Conservation (phyloP, 2,113 vertebrate species). For the Microtus oregoni region DNA sequence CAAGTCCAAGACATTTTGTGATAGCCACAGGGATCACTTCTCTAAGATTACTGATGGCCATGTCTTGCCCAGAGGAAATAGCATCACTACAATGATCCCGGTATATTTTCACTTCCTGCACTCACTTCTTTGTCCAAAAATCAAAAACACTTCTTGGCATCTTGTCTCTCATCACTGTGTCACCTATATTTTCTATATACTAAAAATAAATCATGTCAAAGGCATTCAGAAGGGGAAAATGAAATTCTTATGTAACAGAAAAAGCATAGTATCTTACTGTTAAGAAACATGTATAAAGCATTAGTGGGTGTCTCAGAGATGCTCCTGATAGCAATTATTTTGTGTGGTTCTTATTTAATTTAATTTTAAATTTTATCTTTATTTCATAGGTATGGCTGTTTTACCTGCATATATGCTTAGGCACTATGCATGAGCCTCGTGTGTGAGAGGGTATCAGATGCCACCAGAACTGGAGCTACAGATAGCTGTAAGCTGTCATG, state of each 20-base stretch:
- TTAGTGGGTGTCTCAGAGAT: background rate
- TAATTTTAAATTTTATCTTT: background rate
- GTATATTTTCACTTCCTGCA: background rate
- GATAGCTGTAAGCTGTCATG: background rate
- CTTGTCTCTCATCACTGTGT: background rate
- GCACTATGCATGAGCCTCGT: background rate
- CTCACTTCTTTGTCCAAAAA: background rate
- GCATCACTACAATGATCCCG: background rate
- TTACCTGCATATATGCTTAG: background rate
- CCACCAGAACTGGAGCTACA: background rate
- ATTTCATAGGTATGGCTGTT: background rate
- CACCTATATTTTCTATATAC: background rate
- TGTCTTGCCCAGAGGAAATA: background rate
- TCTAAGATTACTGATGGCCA: background rate
- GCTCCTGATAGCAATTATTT: background rate
- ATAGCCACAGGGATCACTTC: background rate
- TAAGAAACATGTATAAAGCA: background rate
- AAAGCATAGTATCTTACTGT: background rate
- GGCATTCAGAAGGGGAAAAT: background rate
- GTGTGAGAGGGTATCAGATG: no score
- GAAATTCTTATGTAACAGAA: background rate
- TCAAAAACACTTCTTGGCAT: background rate
- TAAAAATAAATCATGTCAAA: conserved; percentile 10
- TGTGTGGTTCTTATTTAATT: background rate
- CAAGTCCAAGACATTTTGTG: background rate